Evolutionary conservation across 2,113 vertebrate genomes (phyloP).

Genomic region (Empidonax traillii): DNA sequence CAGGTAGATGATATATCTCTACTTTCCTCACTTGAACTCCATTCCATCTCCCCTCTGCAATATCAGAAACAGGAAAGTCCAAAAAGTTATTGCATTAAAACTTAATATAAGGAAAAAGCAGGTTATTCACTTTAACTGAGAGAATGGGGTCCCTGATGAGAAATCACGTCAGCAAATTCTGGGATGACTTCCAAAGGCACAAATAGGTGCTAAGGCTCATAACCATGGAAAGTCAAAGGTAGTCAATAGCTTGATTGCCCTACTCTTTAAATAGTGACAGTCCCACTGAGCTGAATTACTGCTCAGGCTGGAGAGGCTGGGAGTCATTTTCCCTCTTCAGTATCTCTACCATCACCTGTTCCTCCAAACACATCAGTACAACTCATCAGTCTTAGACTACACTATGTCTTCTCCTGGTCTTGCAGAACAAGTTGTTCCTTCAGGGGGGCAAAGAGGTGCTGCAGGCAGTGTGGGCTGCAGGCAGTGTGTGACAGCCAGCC

Average conservation of each 20-base stretch:
- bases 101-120: not conserved
- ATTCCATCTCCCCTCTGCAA: not conserved
- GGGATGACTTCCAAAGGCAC: constrained; percentile 30
- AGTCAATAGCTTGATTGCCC: not conserved
- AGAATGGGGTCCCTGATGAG: not conserved
- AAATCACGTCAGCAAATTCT: constrained; percentile 24
- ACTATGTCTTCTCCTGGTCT: not conserved
- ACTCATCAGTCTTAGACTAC: not conserved
- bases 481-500: not conserved
- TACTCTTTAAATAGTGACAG: not conserved
- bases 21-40: not conserved
- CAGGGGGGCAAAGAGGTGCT: not conserved
- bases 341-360: not conserved
- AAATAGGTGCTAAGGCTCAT: not conserved
- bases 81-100: not conserved
- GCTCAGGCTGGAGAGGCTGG: not conserved
- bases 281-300: not conserved
- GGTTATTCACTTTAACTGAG: not conserved
- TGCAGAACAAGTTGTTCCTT: not conserved
- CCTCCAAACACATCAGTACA: not conserved
- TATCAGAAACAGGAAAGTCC: not conserved
- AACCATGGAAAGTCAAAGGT: not conserved
- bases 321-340: not conserved
- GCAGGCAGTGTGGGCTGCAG: not conserved
- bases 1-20: not conserved